These are phyloP conservation scores for Amphiduros pacificus DNA, from an alignment of 2,888 invertebrate species.

Conservation along the genomic window DNA sequence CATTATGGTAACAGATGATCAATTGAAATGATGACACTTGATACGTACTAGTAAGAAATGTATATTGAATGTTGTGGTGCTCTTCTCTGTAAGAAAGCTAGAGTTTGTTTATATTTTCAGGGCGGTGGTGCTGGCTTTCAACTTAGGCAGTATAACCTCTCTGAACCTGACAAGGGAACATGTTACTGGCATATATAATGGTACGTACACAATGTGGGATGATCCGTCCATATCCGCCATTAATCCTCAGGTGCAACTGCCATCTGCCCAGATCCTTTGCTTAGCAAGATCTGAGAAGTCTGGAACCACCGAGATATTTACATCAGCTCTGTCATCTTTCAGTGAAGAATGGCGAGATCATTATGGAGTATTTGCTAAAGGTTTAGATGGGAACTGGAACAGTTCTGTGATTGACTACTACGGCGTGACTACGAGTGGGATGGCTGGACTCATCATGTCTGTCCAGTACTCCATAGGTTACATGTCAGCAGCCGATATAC, in stretches of 20 bases:
- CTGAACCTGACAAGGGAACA: constrained; percentile 40
- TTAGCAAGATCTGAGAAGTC: constrained; percentile 49
- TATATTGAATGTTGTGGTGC: too few relatives aligned
- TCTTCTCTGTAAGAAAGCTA: too few relatives aligned
- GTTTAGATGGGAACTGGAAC: constrained; percentile 18
- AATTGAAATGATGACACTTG: too few relatives aligned
- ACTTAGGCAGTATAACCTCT: constrained; percentile 35
- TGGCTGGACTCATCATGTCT: constrained; percentile 26
- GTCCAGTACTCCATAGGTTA: constrained; percentile 41
- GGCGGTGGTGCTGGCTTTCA: constrained; percentile 44
- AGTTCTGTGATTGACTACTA: constrained; percentile 6
- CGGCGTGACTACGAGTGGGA: constrained; percentile 21
- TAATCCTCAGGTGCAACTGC: constrained; percentile 37
- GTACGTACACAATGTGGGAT: constrained; percentile 44
- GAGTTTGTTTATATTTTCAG: constrained; percentile 35
- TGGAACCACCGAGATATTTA: constrained; percentile 51
- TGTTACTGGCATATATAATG: constrained; percentile 51
- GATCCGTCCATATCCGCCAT: constrained; percentile 31
- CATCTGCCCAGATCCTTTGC: constrained; percentile 36
- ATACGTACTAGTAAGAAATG: too few relatives aligned
- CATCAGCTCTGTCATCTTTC: constrained; percentile 40
- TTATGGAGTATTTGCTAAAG: constrained; percentile 41
- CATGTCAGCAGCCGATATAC: constrained; percentile 40
- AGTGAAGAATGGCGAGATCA: constrained; percentile 37
- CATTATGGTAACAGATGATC: too few relatives aligned